Evolutionary conservation across 2,113 vertebrate genomes (phyloP), one percentile per base, ranked within the genome.

Genomic region (Mellivora capensis): DNA sequence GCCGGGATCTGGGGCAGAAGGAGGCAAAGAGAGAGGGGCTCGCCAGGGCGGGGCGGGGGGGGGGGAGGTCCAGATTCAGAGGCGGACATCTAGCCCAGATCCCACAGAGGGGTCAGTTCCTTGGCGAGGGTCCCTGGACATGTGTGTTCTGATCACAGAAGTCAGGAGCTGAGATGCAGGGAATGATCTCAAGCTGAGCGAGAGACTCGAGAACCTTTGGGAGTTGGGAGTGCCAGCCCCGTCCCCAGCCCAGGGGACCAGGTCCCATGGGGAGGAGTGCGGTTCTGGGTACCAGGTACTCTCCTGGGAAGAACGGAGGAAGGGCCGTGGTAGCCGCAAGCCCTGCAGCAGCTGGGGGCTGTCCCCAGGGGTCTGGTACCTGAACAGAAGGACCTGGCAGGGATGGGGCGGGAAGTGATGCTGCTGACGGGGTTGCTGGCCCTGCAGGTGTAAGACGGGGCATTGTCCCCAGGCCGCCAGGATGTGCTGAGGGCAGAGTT

Each of bases 391-490:
- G 37, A 10, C 12, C 79, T 69, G 10, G 71, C 47, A 37, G 12
- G 39, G 52, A 97, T 71, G 17, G 34, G 72, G 7, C 0, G 13
- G 57, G 97, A 97, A 2, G 7, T 71, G 54, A n/a, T 0, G 7
- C 8, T 87, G 88, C 96, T 91, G 91, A 97, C 0, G 0, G 97
- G 94, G 69, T 97, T 98, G 91, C 79, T 96, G 57, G 71, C 94
- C 86, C 42, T 91, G 89, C 96, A 98, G 39, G 25, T 89, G 2
- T 96, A 97, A 25, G 59, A 95, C 13, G 77, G 37, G 11, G 61
- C 62, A 14, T 21, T 76, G 67, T 98, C 91, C 29, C 94, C 91
- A 0, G 77, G 96, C 54, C 79, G 95, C 97, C 96, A 96, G 93
- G 86, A 93, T 1, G 21, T 37, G 25, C 25, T 79, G 54, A 98